Base-by-base conservation (phyloP, 2,888 invertebrate genomes). In the Scaptomyza flava region DNA sequence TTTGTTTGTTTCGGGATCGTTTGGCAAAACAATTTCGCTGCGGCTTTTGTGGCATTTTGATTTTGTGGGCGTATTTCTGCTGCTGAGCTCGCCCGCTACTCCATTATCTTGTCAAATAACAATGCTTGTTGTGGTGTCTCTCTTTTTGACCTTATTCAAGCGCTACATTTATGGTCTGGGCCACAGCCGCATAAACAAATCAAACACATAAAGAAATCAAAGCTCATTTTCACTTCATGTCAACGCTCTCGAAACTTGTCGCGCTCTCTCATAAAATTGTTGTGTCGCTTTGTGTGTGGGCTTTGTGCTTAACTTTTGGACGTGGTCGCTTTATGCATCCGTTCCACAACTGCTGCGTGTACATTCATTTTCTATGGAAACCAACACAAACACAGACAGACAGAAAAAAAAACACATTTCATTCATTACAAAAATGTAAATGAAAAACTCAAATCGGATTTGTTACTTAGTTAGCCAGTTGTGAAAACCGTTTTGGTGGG, bases 151-250 rank as follows among this genome's bases (percentile, higher is more conserved):
- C 86, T 77, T 82, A 82, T 82, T 86, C 68, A 74, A 73, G 62
- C 59, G 79, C 61, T 65, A 68, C 68, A 63, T 48, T 76, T 82
- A 77, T 82, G 79, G 82, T 62, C 69, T 68, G 75, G 77, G 79
- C 72, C 41, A 33, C 11, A 46, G 66, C 68, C 70, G 67, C 83
- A 86, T 79, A 83, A 82, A 82, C 81, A 82, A 74, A 79, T 72
- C 77, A 78, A 27, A 27, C 68, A 77, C 70, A 80, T 73, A 83
- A 83, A 83, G 77, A 86, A 86, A 83, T 76, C 87, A 74, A 82
- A 82, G 86, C 77, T 81, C 87, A 84, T 85, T 87, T 84, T 87
- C 84, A 84, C 84, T 85, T 71, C 80, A 84, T 84, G 85, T 62
- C 72, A 66, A 61, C 63, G 73, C 74, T 65, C 65, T 58, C 50